Base-by-base conservation (phyloP, 2,797 vertebrate species). In the Nannoperca obscura region DNA sequence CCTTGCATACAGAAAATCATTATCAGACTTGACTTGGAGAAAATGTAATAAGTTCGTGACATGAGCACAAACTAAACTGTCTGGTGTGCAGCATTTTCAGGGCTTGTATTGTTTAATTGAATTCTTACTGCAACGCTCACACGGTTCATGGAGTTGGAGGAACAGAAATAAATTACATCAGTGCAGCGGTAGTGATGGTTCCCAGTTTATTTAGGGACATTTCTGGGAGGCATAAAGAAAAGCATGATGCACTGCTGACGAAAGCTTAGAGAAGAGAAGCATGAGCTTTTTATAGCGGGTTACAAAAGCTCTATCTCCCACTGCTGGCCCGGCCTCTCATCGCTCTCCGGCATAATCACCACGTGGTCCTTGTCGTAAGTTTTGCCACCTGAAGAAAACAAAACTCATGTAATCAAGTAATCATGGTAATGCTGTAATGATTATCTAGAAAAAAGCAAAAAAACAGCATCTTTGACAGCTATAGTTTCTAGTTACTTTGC, bases 331-430 rank as follows among this genome's bases (percentile, higher is more conserved):
- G 85, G 77, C 36, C 95, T 91, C 55, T 96, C 95, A 0, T 97
- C 95, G 0, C 81, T 82, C 58, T 67, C 53, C 0, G 93, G 94
- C 94, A 96, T 96, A 0, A 99, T 86, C 36, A 99, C 92, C 71
- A 95, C 95, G 0, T 97, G 96, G 66, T 99, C 96, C 79, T 89
- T 94, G 91, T 99, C 98, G 0, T 97, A 99, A 0, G 92, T 86
- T 77, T 92, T 95, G 1, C 98, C 97, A 0, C 98, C 98, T 99
- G 86, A 0, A 34, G 7, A 68, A 36, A 42, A 36, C 1, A 36
- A 32, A 32, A 32, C 53, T n/a, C n/a, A 50, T 17, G 3, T 22
- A 3, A 40, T 12, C 38, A 40, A 40, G 38, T 22, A 12, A 40
- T 12, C 38, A 40, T 12, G 38, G 15, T n/a, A 2, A 58, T 8